Evolutionary conservation across 2,888 invertebrate genomes (phyloP).

Genomic region (Ophonus ardosiacus): DNA sequence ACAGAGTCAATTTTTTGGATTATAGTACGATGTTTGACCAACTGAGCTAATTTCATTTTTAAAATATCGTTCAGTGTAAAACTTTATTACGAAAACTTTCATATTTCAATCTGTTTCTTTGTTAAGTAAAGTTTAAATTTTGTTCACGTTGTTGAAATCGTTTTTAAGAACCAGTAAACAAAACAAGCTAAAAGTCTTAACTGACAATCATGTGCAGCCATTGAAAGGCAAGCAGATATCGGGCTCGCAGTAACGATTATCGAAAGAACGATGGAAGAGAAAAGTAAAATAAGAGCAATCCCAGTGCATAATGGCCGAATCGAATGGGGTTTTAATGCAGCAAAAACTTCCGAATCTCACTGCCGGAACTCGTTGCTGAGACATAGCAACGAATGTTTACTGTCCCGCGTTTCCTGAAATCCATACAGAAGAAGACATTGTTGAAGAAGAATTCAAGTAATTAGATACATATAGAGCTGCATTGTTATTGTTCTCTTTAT

Average conservation of each 20-base stretch:
- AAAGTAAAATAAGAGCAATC: slow-evolving; percentile 53
- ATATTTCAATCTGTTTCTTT: background rate
- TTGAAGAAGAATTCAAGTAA: background rate
- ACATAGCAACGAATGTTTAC: slow-evolving; percentile 32
- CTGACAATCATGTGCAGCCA: background rate
- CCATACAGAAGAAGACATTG: background rate
- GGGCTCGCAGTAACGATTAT: slow-evolving; percentile 56
- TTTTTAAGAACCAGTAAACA: background rate
- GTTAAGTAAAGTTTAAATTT: background rate
- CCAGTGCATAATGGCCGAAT: slow-evolving; percentile 51
- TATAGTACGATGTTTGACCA: too few relatives aligned
- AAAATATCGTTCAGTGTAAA: too few relatives aligned
- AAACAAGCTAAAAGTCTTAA: background rate
- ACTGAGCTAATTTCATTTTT: too few relatives aligned
- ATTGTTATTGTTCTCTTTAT: too few relatives aligned
- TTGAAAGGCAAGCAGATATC: slow-evolving; percentile 23
- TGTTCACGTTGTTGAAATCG: background rate
- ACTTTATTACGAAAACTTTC: too few relatives aligned
- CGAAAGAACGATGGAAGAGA: slow-evolving; percentile 41
- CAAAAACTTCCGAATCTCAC: slow-evolving; percentile 50
- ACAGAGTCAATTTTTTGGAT: too few relatives aligned
- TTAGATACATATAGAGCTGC: too few relatives aligned
- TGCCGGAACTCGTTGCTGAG: slow-evolving; percentile 21
- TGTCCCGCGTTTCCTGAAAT: background rate
- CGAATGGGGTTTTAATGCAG: slow-evolving; percentile 57